Conservation (phyloP, 2,888 invertebrate species). For the Pyrochroa serraticornis region DNA sequence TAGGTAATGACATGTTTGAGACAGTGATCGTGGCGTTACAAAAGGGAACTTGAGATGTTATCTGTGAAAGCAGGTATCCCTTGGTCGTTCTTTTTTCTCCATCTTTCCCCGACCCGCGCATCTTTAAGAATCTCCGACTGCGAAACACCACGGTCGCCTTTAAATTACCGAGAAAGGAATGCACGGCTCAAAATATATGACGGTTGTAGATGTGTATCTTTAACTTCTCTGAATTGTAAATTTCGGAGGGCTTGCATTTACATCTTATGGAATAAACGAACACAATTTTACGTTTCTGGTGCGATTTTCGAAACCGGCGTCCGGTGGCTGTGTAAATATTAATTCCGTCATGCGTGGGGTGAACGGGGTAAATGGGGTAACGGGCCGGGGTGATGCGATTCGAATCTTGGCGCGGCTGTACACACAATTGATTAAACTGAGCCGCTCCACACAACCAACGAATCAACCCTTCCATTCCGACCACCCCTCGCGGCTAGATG, state of each 20-base stretch:
- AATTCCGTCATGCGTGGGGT: no score
- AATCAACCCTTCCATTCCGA: conserved; percentile 35
- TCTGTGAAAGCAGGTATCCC: conserved; percentile 35
- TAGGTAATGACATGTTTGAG: conserved; percentile 39
- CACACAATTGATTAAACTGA: conserved; percentile 51
- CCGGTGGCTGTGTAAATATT: no score
- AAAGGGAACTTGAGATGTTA: conserved; percentile 38
- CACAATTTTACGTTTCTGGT: conserved; percentile 34
- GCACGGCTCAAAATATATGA: conserved; percentile 52
- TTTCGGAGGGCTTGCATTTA: conserved; percentile 49
- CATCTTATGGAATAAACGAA: conserved; percentile 50
- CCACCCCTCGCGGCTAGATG: conserved; percentile 45
- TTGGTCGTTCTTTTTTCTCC: conserved; percentile 21
- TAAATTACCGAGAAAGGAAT: conserved; percentile 51
- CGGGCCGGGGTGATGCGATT: conserved; percentile 23
- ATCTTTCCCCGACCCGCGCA: conserved; percentile 23
- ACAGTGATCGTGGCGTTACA: conserved; percentile 36
- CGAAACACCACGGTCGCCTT: conserved; percentile 43
- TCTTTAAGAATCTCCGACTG: conserved; percentile 42
- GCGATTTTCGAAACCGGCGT: conserved; percentile 1
- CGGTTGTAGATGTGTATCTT: conserved; percentile 53
- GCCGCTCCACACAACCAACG: conserved; percentile 37
- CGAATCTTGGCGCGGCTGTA: conserved; percentile 49
- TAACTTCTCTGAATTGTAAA: conserved; percentile 54
- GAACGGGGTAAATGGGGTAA: no score